Conservation (phyloP, 30 jellyfish, hydroid and myxozoan genomes). For the Nemopilema nomurai region DNA sequence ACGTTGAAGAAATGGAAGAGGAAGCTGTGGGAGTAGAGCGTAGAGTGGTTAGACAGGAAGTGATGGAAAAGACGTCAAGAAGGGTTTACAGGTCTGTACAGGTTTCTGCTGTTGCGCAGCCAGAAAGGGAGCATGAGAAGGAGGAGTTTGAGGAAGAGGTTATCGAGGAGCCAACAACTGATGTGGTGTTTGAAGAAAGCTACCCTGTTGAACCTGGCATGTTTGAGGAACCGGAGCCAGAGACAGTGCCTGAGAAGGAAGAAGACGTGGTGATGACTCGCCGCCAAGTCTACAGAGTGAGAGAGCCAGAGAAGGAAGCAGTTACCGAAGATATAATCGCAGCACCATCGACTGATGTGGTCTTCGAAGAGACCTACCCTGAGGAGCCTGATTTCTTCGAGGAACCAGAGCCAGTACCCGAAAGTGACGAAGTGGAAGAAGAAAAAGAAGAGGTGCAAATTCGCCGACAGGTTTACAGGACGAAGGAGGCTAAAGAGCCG, state of each 20-base stretch:
- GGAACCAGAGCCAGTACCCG: slow-evolving; percentile 51
- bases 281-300: slow-evolving; percentile 50
- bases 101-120: slow-evolving; percentile 51
- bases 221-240: slow-evolving; percentile 58
- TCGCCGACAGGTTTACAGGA: slow-evolving; percentile 28
- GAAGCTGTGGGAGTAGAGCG: slow-evolving; percentile 20
- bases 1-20: slow-evolving; percentile 12
- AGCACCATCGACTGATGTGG: slow-evolving; percentile 40
- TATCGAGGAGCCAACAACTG: slow-evolving; percentile 65
- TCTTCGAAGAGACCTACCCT: slow-evolving; percentile 23
- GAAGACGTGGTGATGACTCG: slow-evolving; percentile 16
- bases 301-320: slow-evolving; percentile 16
- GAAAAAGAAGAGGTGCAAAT: slow-evolving; percentile 1
- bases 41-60: slow-evolving; percentile 28
- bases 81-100: slow-evolving; percentile 60
- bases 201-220: slow-evolving; percentile 18
- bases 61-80: slow-evolving; percentile 62
- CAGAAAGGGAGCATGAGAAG: slow-evolving; percentile 44
- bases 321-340: background rate
- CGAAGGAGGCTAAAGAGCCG: slow-evolving; percentile 1
- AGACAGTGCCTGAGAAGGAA: slow-evolving; percentile 38
- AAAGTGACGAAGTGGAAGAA: slow-evolving; percentile 29
- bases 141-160: slow-evolving; percentile 57
- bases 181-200: slow-evolving; percentile 30
- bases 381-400: slow-evolving; percentile 19